These are phyloP conservation scores for Gopherus evgoodei DNA, from an alignment of 2,113 vertebrate genomes.

Conservation along the genomic window DNA sequence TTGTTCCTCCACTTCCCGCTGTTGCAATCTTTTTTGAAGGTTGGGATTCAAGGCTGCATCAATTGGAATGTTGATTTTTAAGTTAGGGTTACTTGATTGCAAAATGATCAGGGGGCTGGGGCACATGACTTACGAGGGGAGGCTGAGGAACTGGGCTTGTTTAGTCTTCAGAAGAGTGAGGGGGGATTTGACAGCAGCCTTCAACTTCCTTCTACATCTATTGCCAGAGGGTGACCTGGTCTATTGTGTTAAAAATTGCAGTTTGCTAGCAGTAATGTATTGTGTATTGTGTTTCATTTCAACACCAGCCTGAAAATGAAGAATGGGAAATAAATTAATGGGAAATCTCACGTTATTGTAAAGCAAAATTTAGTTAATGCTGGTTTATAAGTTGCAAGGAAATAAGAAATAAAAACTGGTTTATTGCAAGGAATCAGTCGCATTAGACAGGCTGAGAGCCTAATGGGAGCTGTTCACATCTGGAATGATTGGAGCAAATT, in stretches of 20 bases:
- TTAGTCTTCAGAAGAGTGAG: too few species aligned
- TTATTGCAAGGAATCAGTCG: too few species aligned
- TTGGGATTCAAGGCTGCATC: too few species aligned
- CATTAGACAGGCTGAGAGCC: not conserved
- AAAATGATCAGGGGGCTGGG: too few species aligned
- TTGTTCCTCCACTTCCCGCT: not conserved
- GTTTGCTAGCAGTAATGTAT: conserved; percentile 18
- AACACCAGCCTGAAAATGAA: not conserved
- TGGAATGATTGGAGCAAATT: not conserved
- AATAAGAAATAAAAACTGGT: not conserved
- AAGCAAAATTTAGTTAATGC: not conserved
- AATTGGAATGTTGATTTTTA: too few species aligned
- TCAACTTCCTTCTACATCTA: not conserved
- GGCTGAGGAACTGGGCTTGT: too few species aligned
- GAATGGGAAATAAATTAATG: not conserved
- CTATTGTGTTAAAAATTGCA: not conserved
- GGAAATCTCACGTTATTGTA: not conserved
- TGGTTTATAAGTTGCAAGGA: conserved; percentile 5
- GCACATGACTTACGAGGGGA: too few species aligned
- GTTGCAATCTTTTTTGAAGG: not conserved
- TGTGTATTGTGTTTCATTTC: not conserved
- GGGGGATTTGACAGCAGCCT: too few species aligned
- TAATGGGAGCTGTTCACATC: not conserved
- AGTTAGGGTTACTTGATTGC: too few species aligned
- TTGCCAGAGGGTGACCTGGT: not conserved